Evolutionary conservation across 2,797 vertebrate genomes (phyloP).

Genomic region (Kryptopterus vitreolus): DNA sequence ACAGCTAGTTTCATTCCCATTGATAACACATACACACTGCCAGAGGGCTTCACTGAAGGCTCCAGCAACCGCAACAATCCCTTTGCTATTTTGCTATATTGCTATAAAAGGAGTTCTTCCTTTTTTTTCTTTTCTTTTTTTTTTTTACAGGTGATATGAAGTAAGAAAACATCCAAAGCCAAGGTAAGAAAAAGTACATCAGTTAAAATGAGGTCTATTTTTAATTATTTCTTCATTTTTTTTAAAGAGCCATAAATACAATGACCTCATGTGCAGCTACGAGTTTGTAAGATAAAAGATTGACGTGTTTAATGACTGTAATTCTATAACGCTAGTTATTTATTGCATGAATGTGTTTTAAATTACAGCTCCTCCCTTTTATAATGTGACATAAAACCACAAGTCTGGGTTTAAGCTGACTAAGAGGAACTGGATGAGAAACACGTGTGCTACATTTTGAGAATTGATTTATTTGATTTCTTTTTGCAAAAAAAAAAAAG

Average conservation of each 20-base stretch:
- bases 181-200: slow-evolving; percentile 43
- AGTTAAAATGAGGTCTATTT: not conserved
- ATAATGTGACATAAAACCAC: slow-evolving; percentile 17
- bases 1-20: slow-evolving; percentile 64
- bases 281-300: slow-evolving; percentile 14
- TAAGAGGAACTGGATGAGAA: slow-evolving; percentile 14
- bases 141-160: slow-evolving; percentile 27
- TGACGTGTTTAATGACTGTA: slow-evolving; percentile 18
- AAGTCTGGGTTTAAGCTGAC: slow-evolving; percentile 8
- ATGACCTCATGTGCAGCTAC: not conserved
- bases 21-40: slow-evolving; percentile 60
- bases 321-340: slow-evolving; percentile 14
- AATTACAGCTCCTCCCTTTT: slow-evolving; percentile 30
- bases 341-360: slow-evolving; percentile 15
- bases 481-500: too few species aligned
- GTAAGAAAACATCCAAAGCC: not conserved
- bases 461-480: slow-evolving; percentile 13
- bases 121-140: not conserved
- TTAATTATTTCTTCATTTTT: too few species aligned
- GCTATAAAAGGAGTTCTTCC: too few species aligned
- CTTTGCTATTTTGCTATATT: too few species aligned
- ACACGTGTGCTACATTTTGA: slow-evolving; percentile 10
- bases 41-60: slow-evolving; percentile 43
- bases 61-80: slow-evolving; percentile 18
- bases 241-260: slow-evolving; percentile 15